A percentile compares a stretch with the other conserved stretches of the same genome.
These are phyloP conservation scores for Pipistrellus nathusii DNA, from an alignment of 2,797 vertebrate species.

Conservation along the genomic window DNA sequence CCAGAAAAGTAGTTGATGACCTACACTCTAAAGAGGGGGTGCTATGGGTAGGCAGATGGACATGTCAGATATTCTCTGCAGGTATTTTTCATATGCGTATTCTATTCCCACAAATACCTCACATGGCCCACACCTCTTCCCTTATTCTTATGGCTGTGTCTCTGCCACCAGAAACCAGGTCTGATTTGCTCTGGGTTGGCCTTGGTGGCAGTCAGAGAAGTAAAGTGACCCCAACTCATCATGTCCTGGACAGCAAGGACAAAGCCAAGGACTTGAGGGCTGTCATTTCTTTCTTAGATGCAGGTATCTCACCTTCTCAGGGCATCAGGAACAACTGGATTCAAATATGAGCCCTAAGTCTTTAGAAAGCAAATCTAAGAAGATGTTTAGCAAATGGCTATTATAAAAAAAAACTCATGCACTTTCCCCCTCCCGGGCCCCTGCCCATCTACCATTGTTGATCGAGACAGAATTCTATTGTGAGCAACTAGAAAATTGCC, in stretches of 20 bases:
- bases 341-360: neutral
- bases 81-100: neutral
- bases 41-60: neutral
- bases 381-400: neutral
- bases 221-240: neutral
- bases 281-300: neutral
- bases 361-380: neutral
- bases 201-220: neutral
- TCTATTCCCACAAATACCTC: neutral
- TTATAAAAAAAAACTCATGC: neutral
- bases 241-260: fast-evolving
- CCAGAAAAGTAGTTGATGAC: neutral
- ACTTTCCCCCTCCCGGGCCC: neutral
- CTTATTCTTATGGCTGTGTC: neutral
- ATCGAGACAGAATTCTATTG: neutral
- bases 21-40: neutral
- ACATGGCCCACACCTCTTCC: too few species aligned
- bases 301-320: neutral
- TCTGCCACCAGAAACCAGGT: neutral
- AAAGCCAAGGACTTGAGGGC: neutral
- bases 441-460: neutral
- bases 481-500: neutral
- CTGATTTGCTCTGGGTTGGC: neutral
- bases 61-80: neutral
- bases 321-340: neutral